These are phyloP conservation scores for Aplidium turbinatum DNA, from an alignment of 23 tunicate species.

Conservation along the genomic window DNA sequence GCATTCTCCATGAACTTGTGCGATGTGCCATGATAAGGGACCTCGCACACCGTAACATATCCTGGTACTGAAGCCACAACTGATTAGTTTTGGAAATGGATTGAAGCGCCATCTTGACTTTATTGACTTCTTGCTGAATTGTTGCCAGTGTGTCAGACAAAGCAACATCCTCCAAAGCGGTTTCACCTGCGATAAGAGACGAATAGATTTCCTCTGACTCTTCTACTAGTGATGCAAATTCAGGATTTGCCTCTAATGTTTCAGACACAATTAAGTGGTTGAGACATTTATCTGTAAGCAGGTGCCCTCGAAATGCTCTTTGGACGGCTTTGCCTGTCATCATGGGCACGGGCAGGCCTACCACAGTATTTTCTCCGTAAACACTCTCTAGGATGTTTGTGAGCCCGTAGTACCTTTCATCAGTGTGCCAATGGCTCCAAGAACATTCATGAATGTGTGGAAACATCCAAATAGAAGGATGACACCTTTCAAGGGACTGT, in stretches of 20 bases:
- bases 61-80: too few species aligned
- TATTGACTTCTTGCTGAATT: too few species aligned
- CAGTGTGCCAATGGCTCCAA: background rate
- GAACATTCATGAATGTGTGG: background rate
- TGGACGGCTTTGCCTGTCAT: constrained; percentile 1
- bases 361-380: background rate
- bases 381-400: background rate
- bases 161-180: background rate
- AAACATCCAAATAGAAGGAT: background rate
- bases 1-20: too few species aligned
- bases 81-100: too few species aligned
- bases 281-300: too few species aligned
- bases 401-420: background rate
- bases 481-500: background rate
- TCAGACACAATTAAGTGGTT: background rate
- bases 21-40: too few species aligned
- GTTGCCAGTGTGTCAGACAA: background rate
- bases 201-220: background rate
- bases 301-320: background rate
- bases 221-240: background rate
- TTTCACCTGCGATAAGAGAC: background rate
- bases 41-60: too few species aligned
- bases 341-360: too few species aligned
- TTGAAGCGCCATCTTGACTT: too few species aligned
- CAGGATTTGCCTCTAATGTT: background rate